phyloP scores from a whole-genome alignment of 2,113 vertebrate genomes.

The Oceanodroma tethys region DNA sequence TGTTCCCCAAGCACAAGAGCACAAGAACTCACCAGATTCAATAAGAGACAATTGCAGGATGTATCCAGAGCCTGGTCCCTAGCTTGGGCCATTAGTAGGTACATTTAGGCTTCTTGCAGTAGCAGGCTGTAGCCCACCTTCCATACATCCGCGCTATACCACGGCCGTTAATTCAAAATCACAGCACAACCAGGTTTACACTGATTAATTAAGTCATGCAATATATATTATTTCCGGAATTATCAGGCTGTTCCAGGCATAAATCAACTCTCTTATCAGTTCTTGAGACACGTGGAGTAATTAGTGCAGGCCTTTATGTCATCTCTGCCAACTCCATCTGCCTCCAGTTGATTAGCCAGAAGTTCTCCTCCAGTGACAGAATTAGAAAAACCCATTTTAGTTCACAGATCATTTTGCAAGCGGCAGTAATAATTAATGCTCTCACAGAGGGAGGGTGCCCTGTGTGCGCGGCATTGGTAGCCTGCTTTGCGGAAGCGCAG shows the following conservation, averaged over 20 bases:
- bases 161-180: neutral
- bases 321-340: neutral
- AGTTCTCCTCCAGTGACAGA: neutral
- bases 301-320: neutral
- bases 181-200: neutral
- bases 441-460: neutral
- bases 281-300: neutral
- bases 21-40: neutral
- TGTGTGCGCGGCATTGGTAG: fast-evolving
- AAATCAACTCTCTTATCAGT: neutral
- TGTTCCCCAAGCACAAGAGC: neutral
- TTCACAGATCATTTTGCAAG: neutral
- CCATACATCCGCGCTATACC: fast-evolving
- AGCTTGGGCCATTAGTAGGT: neutral
- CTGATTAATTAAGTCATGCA: neutral
- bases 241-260: neutral
- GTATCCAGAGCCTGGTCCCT: neutral
- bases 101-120: neutral
- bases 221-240: neutral
- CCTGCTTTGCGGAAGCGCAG: neutral
- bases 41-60: neutral
- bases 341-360: neutral
- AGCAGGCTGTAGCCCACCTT: neutral
- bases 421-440: neutral
- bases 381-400: conserved; percentile 3